Conservation (phyloP, 2,113 vertebrate genomes). For the Brienomyrus brachyistius region DNA sequence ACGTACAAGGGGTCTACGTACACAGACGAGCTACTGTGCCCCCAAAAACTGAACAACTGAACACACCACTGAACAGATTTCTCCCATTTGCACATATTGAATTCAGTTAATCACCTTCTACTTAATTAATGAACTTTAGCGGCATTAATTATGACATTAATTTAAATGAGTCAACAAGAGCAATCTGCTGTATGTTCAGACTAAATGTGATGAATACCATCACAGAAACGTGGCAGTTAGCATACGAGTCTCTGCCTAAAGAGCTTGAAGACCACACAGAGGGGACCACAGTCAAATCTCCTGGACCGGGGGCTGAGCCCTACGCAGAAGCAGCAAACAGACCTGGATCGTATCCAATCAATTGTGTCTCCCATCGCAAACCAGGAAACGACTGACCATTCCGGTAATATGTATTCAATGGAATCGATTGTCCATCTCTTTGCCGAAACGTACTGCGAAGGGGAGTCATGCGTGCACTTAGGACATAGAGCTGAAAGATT, state of each 20-base stretch:
- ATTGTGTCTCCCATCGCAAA: neutral
- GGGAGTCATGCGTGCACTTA: neutral
- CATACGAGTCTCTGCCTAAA: too few relatives aligned
- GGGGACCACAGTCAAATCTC: neutral
- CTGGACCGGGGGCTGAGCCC: neutral
- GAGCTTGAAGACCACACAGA: neutral
- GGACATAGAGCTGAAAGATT: neutral
- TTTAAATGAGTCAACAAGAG: neutral
- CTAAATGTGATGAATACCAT: neutral
- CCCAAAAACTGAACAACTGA: neutral
- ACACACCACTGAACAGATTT: neutral
- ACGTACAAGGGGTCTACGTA: neutral
- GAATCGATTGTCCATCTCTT: neutral
- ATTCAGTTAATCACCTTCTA: neutral
- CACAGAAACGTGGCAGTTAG: neutral
- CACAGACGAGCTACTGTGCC: neutral
- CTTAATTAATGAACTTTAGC: neutral
- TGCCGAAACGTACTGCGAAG: neutral
- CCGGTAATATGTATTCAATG: neutral
- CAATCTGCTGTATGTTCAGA: neutral
- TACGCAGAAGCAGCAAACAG: neutral
- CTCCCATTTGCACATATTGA: neutral
- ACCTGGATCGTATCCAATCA: neutral
- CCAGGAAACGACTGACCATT: neutral
- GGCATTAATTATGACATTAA: neutral